Evolutionary conservation across 1,140 invertebrate genomes (phyloP), one percentile per base, ranked within the genome.

Genomic region (Oreohelix idahoensis): DNA sequence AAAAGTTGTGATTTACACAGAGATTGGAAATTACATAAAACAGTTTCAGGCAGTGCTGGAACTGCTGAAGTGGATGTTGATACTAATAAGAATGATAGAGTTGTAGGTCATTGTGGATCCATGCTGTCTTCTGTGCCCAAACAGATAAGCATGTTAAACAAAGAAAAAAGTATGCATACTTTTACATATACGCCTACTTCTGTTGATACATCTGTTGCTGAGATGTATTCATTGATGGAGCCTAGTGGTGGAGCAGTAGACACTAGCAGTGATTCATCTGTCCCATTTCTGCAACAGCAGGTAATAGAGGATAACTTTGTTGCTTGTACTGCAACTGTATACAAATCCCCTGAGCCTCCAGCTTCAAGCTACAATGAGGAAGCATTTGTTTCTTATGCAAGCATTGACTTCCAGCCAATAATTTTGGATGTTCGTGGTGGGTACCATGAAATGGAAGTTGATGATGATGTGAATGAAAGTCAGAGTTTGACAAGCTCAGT

Each of bases 341-440:
- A 26, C 26, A 58, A 20, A 26, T 58, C 23, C 8, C 23, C 51
- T 23, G 51, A 58, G 51, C 26, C 51, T 23, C 20, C 51, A 58
- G 23, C 26, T 2, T 58, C 51, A 15, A 26, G 17, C 51, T 58
- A 4, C 51, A 58, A 26, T 58, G 26, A 58, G 51, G 51, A 58
- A 58, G 51, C 51, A 58, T 23, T 26, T 58, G 1, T 11, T 66
- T 32, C 63, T 32, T 23, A 15, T 5, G 20, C 5, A 2, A 51
- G 45, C 29, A 39, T 15, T 39, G 45, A 76, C 13, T 76, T 76
- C 29, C 45, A 76, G 29, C 74, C 74, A n/a, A 53, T 76, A 13
- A 76, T 76, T 32, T 51, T 76, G 42, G 45, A 76, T 76, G 74
- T 76, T 49, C 49, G 74, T 29, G 74, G 74, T 49, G 39, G 38